Conservation (phyloP, 2,888 invertebrate species). For the Metacarcinus magister region DNA sequence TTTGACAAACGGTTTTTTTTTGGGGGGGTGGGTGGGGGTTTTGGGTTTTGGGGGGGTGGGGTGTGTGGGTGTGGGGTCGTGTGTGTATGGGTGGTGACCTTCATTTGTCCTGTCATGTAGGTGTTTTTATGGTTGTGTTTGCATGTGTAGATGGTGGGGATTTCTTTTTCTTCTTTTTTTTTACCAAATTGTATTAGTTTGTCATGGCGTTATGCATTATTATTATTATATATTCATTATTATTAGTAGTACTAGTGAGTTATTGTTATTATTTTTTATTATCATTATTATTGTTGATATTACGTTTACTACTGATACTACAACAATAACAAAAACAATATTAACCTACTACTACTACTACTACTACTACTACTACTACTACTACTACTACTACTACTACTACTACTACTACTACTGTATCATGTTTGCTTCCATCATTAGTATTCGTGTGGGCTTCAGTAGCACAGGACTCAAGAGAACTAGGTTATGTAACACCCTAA, state of each 20-base stretch:
- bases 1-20: not conserved
- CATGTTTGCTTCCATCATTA: not conserved
- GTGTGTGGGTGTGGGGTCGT: too few species aligned
- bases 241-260: too few species aligned
- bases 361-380: not conserved
- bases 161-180: too few species aligned
- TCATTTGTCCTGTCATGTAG: too few species aligned
- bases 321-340: not conserved
- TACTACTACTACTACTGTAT: not conserved
- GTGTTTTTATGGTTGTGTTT: too few species aligned
- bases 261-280: not conserved
- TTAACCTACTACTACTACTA: not conserved
- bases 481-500: not conserved
- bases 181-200: too few species aligned
- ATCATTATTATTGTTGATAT: not conserved
- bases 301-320: not conserved
- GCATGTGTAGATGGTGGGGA: not conserved
- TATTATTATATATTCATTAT: too few species aligned
- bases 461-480: not conserved
- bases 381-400: not conserved
- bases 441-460: not conserved
- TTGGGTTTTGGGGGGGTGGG: too few species aligned
- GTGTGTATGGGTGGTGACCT: too few species aligned
- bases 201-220: too few species aligned
- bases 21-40: too few species aligned